Evolutionary conservation across 37 sponge, comb jelly and placozoan genomes (phyloP).

Genomic region (Ephydatia muelleri): DNA sequence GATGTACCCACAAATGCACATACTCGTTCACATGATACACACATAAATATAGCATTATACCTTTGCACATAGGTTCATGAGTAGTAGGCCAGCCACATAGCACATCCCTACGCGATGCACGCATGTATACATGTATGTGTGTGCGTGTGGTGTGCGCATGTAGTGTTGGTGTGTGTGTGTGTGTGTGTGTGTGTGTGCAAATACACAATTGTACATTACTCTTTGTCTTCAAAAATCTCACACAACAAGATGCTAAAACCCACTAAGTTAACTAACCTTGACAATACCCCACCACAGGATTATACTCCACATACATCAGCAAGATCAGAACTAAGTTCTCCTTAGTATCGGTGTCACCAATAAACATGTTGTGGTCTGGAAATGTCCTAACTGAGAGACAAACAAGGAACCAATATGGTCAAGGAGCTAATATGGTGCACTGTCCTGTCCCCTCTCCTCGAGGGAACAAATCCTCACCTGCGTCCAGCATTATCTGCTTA

Average conservation of each 20-base stretch:
- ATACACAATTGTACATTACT: too few relatives aligned
- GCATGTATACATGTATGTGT: not conserved
- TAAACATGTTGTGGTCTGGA: constrained; percentile 40
- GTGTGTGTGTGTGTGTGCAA: too few relatives aligned
- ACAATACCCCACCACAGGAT: constrained; percentile 52
- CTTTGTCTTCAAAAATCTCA: not conserved
- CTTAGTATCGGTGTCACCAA: not conserved
- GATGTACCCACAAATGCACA: too few relatives aligned
- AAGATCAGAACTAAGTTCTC: constrained; percentile 16
- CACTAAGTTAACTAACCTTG: constrained; percentile 24
- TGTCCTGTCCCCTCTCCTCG: not conserved
- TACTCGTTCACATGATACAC: too few relatives aligned
- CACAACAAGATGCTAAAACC: not conserved
- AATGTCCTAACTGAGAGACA: constrained; percentile 40
- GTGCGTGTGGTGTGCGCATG: too few relatives aligned
- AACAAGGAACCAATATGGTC: not conserved
- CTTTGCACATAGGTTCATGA: constrained; percentile 36
- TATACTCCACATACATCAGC: constrained; percentile 15
- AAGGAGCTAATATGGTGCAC: not conserved
- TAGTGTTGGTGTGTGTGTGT: too few relatives aligned
- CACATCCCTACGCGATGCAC: constrained; percentile 16
- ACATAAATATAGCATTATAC: not conserved
- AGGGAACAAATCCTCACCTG: not conserved
- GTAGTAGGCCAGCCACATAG: constrained; percentile 30
- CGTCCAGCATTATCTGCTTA: constrained; percentile 11